These are phyloP conservation scores for Typhlomys cinereus DNA, from an alignment of 2,113 vertebrate genomes.

Conservation along the genomic window DNA sequence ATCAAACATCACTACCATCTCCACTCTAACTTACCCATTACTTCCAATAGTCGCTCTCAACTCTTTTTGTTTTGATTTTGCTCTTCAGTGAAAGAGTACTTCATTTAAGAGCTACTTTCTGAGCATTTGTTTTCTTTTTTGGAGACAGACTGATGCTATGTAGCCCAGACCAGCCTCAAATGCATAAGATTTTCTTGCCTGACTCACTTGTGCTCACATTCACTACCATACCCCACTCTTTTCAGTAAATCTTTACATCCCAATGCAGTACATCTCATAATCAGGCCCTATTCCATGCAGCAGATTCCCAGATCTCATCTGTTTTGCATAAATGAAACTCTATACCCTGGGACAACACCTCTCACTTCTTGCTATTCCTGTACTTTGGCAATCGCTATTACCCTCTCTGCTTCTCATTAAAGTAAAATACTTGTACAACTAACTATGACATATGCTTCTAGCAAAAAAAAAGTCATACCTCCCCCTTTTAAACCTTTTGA, in stretches of 20 bases:
- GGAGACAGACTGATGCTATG: background rate
- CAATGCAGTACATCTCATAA: background rate
- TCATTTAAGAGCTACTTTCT: background rate
- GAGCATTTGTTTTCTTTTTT: background rate
- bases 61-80: background rate
- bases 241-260: background rate
- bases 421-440: constrained; percentile 8
- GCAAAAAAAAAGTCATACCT: constrained; percentile 85
- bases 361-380: background rate
- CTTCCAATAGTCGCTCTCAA: background rate
- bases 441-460: background rate
- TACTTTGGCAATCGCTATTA: background rate
- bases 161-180: background rate
- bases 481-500: constrained; percentile 95
- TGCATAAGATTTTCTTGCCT: background rate
- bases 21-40: background rate
- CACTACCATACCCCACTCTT: background rate
- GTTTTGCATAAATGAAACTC: background rate
- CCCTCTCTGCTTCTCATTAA: background rate
- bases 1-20: background rate
- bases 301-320: too few species aligned
- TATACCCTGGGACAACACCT: background rate
- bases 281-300: background rate
- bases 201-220: background rate
- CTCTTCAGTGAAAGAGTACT: background rate